Conservation (phyloP, 2,113 vertebrate species). For the Canis aureus region DNA sequence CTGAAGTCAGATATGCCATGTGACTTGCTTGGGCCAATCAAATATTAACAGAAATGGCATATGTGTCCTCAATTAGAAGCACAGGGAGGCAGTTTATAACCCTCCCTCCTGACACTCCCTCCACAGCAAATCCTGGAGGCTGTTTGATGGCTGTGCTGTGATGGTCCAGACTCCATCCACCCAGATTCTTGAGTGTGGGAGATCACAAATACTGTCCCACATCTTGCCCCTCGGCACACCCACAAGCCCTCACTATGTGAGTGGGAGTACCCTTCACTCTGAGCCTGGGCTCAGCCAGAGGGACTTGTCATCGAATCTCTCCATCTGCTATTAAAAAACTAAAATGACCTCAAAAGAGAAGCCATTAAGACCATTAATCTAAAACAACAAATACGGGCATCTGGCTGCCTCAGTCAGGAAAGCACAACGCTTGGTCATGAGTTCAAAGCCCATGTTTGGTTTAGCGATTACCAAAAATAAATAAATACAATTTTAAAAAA, state of each 20-base stretch:
- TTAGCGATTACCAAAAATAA: not conserved
- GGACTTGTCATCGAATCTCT: not conserved
- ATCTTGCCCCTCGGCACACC: not conserved
- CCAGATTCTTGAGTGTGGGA: accelerated
- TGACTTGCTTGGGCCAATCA: not conserved
- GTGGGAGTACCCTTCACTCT: not conserved
- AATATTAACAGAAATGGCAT: not conserved
- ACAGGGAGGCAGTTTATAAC: not conserved
- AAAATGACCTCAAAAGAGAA: not conserved
- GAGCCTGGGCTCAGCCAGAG: too few species aligned
- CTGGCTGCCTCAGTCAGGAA: not conserved
- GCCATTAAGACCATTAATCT: not conserved
- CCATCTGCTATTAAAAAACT: not conserved
- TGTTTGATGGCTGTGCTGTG: accelerated
- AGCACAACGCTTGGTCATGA: not conserved
- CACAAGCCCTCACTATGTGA: too few species aligned
- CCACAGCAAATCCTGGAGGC: not conserved
- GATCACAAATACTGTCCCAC: accelerated
- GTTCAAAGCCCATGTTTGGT: not conserved
- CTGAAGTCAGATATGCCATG: accelerated
- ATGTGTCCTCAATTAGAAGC: not conserved
- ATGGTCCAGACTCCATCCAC: too few species aligned
- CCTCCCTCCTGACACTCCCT: not conserved
- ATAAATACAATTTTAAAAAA: not conserved
- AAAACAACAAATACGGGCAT: not conserved